Evolutionary conservation across 2,113 vertebrate genomes (phyloP).

Genomic region (Nettapus auritus): DNA sequence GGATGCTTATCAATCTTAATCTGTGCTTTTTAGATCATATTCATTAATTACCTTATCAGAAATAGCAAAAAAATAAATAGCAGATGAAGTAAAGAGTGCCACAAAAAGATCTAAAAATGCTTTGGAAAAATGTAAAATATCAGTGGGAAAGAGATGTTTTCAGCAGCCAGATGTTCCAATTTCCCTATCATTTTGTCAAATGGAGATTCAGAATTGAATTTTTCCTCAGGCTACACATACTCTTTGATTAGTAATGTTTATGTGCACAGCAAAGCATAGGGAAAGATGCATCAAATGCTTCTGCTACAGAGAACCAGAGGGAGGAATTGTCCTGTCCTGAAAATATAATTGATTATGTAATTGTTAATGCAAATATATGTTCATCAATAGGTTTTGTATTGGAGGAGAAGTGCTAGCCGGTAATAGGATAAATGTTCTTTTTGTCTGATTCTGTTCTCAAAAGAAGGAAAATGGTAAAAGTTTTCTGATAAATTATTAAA

Average conservation of each 20-base stretch:
- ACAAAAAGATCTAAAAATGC: not conserved
- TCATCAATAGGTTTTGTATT: not conserved
- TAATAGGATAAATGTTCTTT: not conserved
- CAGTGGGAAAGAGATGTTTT: not conserved
- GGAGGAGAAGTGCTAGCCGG: not conserved
- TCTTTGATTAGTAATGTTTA: not conserved
- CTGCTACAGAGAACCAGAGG: not conserved
- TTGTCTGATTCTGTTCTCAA: not conserved
- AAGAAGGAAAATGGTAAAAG: not conserved
- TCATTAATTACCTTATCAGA: not conserved
- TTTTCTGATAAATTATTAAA: not conserved
- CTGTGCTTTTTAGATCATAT: not conserved
- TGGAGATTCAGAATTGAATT: not conserved
- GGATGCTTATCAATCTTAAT: not conserved
- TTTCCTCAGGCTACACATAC: not conserved
- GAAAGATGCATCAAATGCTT: not conserved
- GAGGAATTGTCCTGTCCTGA: not conserved
- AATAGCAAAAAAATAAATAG: not conserved
- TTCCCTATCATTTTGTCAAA: not conserved
- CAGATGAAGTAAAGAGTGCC: not conserved
- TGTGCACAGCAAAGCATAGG: not conserved
- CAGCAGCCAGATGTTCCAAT: not conserved
- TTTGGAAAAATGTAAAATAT: not conserved
- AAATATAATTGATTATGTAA: not conserved
- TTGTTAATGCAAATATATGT: not conserved